These are phyloP conservation scores for Campylomormyrus numenius DNA, from an alignment of 2,113 vertebrate species.

Conservation along the genomic window DNA sequence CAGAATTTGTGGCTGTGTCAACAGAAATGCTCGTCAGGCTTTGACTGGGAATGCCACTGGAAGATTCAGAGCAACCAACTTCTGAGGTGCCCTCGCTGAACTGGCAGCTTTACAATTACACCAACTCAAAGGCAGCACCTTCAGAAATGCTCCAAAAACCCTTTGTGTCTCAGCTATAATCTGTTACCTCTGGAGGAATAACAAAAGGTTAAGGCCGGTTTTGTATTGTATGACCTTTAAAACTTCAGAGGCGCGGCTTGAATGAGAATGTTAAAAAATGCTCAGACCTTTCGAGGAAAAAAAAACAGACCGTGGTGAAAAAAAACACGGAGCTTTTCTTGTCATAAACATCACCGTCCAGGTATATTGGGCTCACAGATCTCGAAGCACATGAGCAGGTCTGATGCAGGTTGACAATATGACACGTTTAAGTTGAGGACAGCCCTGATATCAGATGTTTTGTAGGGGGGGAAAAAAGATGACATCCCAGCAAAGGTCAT, in stretches of 20 bases:
- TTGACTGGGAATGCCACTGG: background rate
- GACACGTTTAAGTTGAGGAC: constrained; percentile 3
- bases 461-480: background rate
- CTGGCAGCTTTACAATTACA: constrained; percentile 2
- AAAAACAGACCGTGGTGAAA: background rate
- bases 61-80: background rate
- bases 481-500: background rate
- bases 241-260: background rate
- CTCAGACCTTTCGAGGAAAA: constrained; percentile 1
- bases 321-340: background rate
- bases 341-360: background rate
- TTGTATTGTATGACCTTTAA: constrained; percentile 17
- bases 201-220: constrained; percentile 16
- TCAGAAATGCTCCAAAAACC: background rate
- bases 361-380: background rate
- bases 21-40: background rate
- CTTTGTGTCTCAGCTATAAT: constrained; percentile 12
- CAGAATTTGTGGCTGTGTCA: background rate
- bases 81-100: background rate
- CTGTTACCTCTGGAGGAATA: constrained; percentile 14
- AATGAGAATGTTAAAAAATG: background rate
- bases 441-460: background rate
- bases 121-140: background rate
- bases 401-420: background rate
- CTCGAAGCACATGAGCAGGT: background rate